Percentiles rank a stretch among this genome's conserved stretches.
phyloP scores from a whole-genome alignment of 2,113 vertebrate species.

The Octodon degus region DNA sequence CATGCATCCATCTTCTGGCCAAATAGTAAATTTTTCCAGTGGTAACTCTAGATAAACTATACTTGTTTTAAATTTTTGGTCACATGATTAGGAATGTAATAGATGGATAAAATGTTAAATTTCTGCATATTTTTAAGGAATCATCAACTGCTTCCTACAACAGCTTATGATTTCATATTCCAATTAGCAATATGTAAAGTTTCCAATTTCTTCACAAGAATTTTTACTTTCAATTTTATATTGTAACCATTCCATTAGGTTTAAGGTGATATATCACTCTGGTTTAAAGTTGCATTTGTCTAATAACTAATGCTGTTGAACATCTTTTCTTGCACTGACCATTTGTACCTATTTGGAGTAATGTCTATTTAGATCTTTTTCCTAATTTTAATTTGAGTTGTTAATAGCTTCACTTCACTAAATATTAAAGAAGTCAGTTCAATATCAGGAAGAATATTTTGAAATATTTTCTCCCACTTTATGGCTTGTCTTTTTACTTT shows the following conservation, averaged over 20 bases:
- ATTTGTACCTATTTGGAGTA: neutral
- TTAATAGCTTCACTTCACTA: neutral
- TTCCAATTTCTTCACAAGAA: neutral
- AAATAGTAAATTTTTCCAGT: neutral
- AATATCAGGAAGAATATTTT: neutral
- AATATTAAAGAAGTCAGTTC: neutral
- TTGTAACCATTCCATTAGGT: neutral
- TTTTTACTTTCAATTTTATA: neutral
- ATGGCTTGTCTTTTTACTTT: neutral
- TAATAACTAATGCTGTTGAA: neutral
- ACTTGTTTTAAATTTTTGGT: neutral
- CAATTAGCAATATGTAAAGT: neutral
- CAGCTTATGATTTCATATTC: neutral
- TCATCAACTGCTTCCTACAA: neutral
- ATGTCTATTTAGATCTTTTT: neutral
- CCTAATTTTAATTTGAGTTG: neutral
- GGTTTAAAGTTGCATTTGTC: neutral
- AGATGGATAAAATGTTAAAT: neutral
- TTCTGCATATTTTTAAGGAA: neutral
- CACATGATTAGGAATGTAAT: neutral
- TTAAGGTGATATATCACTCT: too few species aligned
- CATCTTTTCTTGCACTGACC: neutral
- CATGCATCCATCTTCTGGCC: neutral
- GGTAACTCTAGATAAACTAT: neutral
- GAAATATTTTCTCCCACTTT: neutral